Conservation (phyloP, 2,797 vertebrate species). For the Mormyrops boulengeri region DNA sequence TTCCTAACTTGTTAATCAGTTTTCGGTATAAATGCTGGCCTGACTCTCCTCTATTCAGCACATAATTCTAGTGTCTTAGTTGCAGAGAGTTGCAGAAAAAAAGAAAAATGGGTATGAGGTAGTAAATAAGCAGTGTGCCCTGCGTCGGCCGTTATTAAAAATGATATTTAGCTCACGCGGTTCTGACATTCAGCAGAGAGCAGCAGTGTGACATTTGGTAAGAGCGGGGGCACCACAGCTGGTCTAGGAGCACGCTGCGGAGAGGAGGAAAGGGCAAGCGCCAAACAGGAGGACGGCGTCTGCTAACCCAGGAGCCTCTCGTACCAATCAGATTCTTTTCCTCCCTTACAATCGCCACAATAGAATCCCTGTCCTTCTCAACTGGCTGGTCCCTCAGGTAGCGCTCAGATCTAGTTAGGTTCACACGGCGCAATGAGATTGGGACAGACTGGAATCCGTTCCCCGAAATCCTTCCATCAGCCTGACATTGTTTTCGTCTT, state of each 20-base stretch:
- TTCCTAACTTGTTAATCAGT: neutral
- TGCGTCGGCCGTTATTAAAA: neutral
- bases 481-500: constrained; percentile 1
- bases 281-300: neutral
- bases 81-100: neutral
- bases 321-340: neutral
- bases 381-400: neutral
- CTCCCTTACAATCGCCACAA: neutral
- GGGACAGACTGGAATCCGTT: neutral
- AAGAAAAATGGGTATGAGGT: neutral
- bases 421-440: neutral
- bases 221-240: neutral
- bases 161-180: constrained; percentile 11
- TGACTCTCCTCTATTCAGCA: neutral
- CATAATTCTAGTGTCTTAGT: neutral
- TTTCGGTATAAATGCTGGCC: neutral
- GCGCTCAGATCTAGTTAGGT: neutral
- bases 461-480: neutral
- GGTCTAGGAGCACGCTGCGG: neutral
- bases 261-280: neutral
- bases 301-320: neutral
- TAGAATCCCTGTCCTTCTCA: neutral
- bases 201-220: constrained; percentile 6
- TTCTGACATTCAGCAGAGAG: constrained; percentile 9
- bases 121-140: neutral